Base-by-base conservation (phyloP, 2,797 vertebrate genomes). In the Arrhamphus sclerolepis region DNA sequence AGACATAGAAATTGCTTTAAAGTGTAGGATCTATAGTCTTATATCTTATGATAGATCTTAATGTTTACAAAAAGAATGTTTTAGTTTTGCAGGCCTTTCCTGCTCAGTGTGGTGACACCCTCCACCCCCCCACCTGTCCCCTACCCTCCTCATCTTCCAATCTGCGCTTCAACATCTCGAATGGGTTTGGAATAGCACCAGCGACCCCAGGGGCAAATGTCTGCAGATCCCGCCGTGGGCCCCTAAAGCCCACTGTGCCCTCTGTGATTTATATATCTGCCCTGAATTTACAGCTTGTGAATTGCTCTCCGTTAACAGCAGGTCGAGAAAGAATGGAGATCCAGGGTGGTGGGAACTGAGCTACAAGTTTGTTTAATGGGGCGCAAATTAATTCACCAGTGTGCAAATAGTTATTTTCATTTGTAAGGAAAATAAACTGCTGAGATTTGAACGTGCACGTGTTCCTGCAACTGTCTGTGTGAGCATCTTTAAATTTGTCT, bases 281-380 rank as follows among this genome's bases (percentile, higher is more conserved):
- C 77, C 73, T 84, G 80, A 91, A 91, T 91, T 89, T 91, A 90
- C 81, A 84, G 74, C 87, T 89, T 87, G 89, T 87, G 86, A 90
- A 92, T 89, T 87, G 65, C 72, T 84, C 73, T 84, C 76, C 46
- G 79, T 89, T 88, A 89, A 89, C 85, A 85, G 76, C 66, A 61
- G 64, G 67, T 70, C 31, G 11, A 18, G 54, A 61, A 39, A 66
- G 64, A 48, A 66, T 13, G 48, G 60, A 78, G 44, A 65, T 63
- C 16, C n/a, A 11, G n/a, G 49, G 46, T 26, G 43, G 46, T 29
- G 41, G 48, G 41, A 62, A 20, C 31, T 49, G 61, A 46, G 21
- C 13, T 44, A 18, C 5, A 14, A 2, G 24, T 28, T 41, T 47
- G 31, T 21, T 50, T 8, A 20, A n/a, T 22, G 10, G 19, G 17